phyloP scores from a whole-genome alignment of 2,888 invertebrate genomes.

The Elegia similella region DNA sequence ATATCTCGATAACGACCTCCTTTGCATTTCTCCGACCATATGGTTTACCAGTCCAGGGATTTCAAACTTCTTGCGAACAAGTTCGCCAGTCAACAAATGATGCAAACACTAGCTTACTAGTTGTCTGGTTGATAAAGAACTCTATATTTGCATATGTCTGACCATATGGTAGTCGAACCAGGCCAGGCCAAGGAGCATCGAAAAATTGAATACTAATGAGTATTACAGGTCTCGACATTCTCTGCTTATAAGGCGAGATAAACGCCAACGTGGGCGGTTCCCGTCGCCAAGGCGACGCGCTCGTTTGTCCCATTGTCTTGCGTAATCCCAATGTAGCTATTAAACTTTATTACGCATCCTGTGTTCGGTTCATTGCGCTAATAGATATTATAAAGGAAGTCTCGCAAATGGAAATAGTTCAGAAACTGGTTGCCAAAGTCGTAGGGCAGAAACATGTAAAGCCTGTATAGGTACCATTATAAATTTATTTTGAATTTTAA shows the following conservation, averaged over 20 bases:
- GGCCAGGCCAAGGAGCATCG: constrained; percentile 42
- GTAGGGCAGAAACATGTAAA: too few relatives aligned
- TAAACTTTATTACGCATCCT: constrained; percentile 68
- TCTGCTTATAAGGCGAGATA: constrained; percentile 69
- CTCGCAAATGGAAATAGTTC: constrained; percentile 3
- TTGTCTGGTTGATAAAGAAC: too few relatives aligned
- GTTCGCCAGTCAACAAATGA: too few relatives aligned
- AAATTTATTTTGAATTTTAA: too few relatives aligned
- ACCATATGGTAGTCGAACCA: not conserved
- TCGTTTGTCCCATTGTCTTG: constrained; percentile 58
- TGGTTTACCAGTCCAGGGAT: too few relatives aligned
- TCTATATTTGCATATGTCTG: not conserved
- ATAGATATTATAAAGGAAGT: constrained; percentile 13
- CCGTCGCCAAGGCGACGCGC: constrained; percentile 53
- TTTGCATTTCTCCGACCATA: too few relatives aligned
- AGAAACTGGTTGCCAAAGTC: too few relatives aligned
- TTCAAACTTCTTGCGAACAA: too few relatives aligned
- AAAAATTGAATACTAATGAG: constrained; percentile 61
- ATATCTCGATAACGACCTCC: too few relatives aligned
- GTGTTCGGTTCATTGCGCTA: constrained; percentile 65
- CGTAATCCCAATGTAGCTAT: constrained; percentile 60
- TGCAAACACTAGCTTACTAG: too few relatives aligned
- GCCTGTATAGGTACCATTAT: too few relatives aligned
- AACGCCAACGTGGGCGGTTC: constrained; percentile 64
- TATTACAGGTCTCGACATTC: constrained; percentile 50